Percentiles rank a stretch among this genome's conserved stretches.
Evolutionary conservation across 64 coral and sea anemone genomes (phyloP).

Genomic region (Trachythela sp.): DNA sequence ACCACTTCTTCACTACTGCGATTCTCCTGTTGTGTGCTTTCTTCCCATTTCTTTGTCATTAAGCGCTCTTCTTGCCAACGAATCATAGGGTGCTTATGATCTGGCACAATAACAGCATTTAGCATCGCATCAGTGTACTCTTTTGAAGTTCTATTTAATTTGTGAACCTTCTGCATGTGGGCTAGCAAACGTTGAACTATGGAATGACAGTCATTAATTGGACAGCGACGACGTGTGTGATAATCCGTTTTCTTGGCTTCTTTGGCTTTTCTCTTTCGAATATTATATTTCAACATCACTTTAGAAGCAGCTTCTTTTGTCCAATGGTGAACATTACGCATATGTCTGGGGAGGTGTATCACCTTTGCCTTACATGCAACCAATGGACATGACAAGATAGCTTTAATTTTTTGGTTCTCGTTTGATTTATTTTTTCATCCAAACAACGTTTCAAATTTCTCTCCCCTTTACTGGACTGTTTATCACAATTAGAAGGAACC

Average conservation of each 20-base stretch:
- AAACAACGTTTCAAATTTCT: too few relatives aligned
- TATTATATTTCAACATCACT: conserved; percentile 35
- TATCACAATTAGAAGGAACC: too few relatives aligned
- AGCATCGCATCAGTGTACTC: conserved; percentile 24
- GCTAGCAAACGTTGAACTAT: not conserved
- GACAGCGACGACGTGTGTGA: not conserved
- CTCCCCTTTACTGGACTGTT: too few relatives aligned
- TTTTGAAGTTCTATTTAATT: not conserved
- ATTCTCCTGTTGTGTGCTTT: not conserved
- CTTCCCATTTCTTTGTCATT: not conserved
- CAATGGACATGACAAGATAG: conserved; percentile 41
- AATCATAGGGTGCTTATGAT: conserved; percentile 1
- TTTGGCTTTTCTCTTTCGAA: not conserved
- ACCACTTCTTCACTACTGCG: not conserved
- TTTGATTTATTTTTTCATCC: too few relatives aligned
- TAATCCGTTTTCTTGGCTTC: conserved; percentile 21
- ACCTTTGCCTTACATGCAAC: conserved; percentile 42
- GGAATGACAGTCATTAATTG: not conserved
- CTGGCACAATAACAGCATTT: conserved; percentile 1
- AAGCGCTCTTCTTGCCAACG: not conserved
- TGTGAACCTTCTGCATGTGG: conserved; percentile 23
- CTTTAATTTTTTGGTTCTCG: too few relatives aligned
- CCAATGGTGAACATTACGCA: conserved; percentile 60
- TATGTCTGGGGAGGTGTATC: conserved; percentile 54
- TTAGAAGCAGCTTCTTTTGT: conserved; percentile 20